Percentiles rank a stretch among this genome's conserved stretches.
Conservation (phyloP, 1,140 invertebrate genomes). For the Conus ventricosus region DNA sequence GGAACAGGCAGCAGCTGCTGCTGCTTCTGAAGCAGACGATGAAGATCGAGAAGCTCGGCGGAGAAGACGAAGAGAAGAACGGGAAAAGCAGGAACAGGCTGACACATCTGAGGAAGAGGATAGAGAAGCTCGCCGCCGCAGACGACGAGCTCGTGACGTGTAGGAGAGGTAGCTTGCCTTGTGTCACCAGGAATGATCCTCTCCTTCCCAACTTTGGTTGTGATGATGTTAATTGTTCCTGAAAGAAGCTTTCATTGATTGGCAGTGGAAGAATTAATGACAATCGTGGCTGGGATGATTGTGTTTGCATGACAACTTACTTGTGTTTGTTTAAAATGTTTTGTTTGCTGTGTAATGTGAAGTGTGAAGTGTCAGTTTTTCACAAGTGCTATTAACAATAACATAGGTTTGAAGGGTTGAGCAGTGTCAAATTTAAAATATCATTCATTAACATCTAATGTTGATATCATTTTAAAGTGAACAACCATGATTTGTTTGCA, state of each 20-base stretch:
- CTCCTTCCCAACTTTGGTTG: background rate
- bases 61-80: conserved; percentile 19
- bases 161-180: conserved; percentile 1
- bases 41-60: conserved; percentile 8
- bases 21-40: background rate
- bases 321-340: too few species aligned
- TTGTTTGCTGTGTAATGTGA: background rate
- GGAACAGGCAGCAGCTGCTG: conserved; percentile 13
- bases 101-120: conserved; percentile 27
- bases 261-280: background rate
- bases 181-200: background rate
- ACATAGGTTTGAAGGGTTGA: too few species aligned
- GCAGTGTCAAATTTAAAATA: too few species aligned
- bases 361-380: background rate
- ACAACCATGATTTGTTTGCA: too few species aligned
- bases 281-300: background rate
- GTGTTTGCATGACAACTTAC: too few species aligned
- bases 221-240: too few species aligned
- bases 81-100: conserved; percentile 32
- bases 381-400: background rate
- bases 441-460: too few species aligned
- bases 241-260: background rate
- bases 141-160: conserved; percentile 21
- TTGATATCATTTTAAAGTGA: too few species aligned
- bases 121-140: conserved; percentile 7